Conservation (phyloP, 2,113 vertebrate genomes). For the Parotia lawesii region DNA sequence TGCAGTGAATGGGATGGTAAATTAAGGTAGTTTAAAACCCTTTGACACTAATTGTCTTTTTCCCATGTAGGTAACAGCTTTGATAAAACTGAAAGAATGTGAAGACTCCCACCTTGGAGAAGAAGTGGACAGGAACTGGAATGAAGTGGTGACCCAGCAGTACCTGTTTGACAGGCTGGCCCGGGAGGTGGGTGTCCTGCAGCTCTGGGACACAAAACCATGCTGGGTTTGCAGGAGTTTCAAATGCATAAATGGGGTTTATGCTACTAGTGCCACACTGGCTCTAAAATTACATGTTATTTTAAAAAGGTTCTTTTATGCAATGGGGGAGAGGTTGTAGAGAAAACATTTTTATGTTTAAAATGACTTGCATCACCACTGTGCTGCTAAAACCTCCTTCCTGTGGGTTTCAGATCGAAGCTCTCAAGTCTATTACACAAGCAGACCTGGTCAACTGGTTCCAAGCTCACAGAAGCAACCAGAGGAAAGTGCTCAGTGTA, state of each 20-base stretch:
- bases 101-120: conserved; percentile 95
- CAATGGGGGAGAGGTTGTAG: neutral
- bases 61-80: conserved; percentile 78
- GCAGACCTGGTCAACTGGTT: conserved; percentile 87
- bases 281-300: neutral
- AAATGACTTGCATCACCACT: accelerated
- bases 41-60: neutral
- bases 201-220: no score
- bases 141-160: conserved; percentile 91
- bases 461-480: conserved; percentile 74
- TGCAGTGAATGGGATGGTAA: neutral
- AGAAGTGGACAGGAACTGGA: conserved; percentile 96
- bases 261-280: neutral
- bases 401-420: conserved; percentile 81
- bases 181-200: conserved; percentile 79
- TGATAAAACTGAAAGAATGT: conserved; percentile 94
- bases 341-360: neutral
- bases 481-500: conserved; percentile 86
- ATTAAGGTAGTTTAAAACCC: neutral
- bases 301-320: neutral
- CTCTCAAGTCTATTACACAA: conserved; percentile 84
- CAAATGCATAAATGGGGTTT: neutral
- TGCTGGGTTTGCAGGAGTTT: accelerated
- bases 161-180: conserved; percentile 88
- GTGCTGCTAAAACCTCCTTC: neutral